Evolutionary conservation across 2,888 invertebrate species (phyloP), one percentile per base, ranked within the genome.

Genomic region (Tenthredo mesomela): DNA sequence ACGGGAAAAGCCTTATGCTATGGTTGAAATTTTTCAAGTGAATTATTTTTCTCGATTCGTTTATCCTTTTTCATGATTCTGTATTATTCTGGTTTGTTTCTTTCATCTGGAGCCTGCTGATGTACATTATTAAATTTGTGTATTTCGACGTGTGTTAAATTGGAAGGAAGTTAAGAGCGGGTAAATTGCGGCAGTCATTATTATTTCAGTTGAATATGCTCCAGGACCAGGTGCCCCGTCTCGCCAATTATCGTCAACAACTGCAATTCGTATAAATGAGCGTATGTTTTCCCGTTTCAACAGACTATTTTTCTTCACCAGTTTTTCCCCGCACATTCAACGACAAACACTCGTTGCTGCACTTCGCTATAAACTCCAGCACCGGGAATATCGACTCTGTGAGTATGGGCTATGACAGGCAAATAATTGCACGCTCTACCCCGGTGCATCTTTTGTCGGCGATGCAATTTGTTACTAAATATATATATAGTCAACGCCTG

Each of bases 361-460:
- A 43, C 43, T 43, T 73, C 43, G 40, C 43, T 43, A 73, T 43
- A 73, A 73, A 73, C 71, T 73, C 6, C 43, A 40, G 3, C 71
- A 10, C 40, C 71, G 40, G 71, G 43, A 71, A 43, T 73, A 73
- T 73, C 71, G 71, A 50, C 77, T 50, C 77, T 47, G 54, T 47
- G 40, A 77, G 37, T 21, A 80, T 58, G 80, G 50, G 80, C 40
- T 61, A 61, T 80, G 80, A 80, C 80, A 80, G 80, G 80, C 61
- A 61, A 80, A 80, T 80, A 80, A 80, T 80, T 37, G 80, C 80
- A 61, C 37, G 80, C 50, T 37, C 61, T 61, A 40, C 80, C 40
- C 80, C 80, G 58, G 77, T 80, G 80, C 80, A 80, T 80, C 80
- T 80, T 58, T 80, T 80, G 61, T 80, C 40, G 80, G 40, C 58